Evolutionary conservation across 2,113 vertebrate genomes (phyloP), one percentile per base, ranked within the genome.

Genomic region (Pelusios castaneus): DNA sequence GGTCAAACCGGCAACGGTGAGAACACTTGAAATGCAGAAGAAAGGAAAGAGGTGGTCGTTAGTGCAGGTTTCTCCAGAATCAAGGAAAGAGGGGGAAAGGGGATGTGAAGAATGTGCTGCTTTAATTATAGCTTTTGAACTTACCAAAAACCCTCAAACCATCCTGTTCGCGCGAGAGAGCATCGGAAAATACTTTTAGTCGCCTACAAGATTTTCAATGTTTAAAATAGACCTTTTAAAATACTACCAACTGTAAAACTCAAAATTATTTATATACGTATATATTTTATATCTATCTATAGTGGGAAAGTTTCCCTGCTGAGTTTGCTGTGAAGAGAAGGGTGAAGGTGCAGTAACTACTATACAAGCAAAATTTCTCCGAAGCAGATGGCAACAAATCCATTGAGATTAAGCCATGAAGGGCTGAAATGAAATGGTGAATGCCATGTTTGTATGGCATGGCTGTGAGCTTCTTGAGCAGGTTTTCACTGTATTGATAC

Each of bases 141-240:
- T 95, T 97, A 98, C 98, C 97, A 98, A 98, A 98, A 94, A 89
- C 19, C n/a, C 51, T 14, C 58, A 95, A 97, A 91, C 80, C 95
- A 93, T 94, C 82, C 89, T 97, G 91, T 93, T 97, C 97, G 97
- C 95, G 63, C 93, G 93, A 97, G 97, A 95, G 94, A 97, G 91
- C 97, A 93, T 97, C 92, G 95, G 89, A 95, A 97, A 94, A 96
- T 97, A 97, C 95, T 97, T 96, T 96, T 97, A 97, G 95, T 97
- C 97, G 95, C 96, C 97, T 97, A 95, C 95, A 97, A 95, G 92
- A 92, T 97, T 97, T 97, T 96, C 80, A 96, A 92, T 95, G 94
- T 96, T 97, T 96, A 97, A 98, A 97, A 93, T 96, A 97, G 94
- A 98, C 97, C 89, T 97, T 98, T 97, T 89, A 97, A 98, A 97